Evolutionary conservation across 2,888 invertebrate genomes (phyloP).

Genomic region (Nomada goodeniana): DNA sequence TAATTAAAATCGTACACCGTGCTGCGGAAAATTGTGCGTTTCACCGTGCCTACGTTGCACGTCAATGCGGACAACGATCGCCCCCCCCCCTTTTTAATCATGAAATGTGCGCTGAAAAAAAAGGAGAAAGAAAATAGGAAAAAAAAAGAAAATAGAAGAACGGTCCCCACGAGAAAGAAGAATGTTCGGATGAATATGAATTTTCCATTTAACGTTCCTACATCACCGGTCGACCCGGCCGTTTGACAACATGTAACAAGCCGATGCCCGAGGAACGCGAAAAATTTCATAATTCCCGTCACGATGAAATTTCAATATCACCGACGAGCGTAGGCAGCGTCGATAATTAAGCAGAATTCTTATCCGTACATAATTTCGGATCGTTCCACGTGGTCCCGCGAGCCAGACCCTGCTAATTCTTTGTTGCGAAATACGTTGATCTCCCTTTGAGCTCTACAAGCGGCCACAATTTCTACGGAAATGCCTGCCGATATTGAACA

Average conservation of each 20-base stretch:
- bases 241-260: conserved; percentile 44
- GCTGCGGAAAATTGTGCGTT: neutral
- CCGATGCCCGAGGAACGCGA: conserved; percentile 26
- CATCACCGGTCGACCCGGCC: neutral
- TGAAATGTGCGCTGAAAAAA: neutral
- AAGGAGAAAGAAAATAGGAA: neutral
- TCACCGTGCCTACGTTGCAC: neutral
- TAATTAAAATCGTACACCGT: conserved; percentile 34
- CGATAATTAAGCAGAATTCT: conserved; percentile 49
- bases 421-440: conserved; percentile 34
- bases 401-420: conserved; percentile 44
- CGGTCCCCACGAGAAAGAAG: neutral
- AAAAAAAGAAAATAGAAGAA: neutral
- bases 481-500: conserved; percentile 77
- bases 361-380: conserved; percentile 16
- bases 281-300: conserved; percentile 52
- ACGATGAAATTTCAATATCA: conserved; percentile 48
- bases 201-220: conserved; percentile 41
- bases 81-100: conserved; percentile 15
- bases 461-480: conserved; percentile 62
- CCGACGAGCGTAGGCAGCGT: neutral
- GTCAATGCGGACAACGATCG: neutral
- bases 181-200: conserved; percentile 42
- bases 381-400: neutral
- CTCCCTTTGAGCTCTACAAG: conserved; percentile 47